A percentile compares a stretch with the other conserved stretches of the same genome.
Conservation (phyloP, 1,140 invertebrate species). For the Drosophila ohnishii region DNA sequence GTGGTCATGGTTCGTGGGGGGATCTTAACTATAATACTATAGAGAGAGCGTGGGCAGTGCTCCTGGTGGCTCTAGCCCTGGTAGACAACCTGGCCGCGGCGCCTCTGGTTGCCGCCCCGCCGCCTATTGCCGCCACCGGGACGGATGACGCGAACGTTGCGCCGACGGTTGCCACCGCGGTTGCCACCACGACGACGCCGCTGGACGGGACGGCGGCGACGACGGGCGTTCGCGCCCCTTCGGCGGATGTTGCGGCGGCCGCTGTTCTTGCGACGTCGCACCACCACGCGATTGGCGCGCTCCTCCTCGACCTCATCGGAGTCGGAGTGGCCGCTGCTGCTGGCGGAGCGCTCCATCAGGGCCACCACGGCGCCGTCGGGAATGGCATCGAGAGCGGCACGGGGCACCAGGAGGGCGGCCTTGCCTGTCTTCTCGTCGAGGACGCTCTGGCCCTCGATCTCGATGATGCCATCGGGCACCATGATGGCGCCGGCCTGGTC, state of each 20-base stretch:
- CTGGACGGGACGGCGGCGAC: conserved; percentile 42
- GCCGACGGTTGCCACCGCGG: conserved; percentile 36
- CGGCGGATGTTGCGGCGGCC: conserved; percentile 58
- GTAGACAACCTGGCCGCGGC: conserved; percentile 49
- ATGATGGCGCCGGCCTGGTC: conserved; percentile 79
- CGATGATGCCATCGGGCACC: conserved; percentile 78
- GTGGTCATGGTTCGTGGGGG: conserved; percentile 13
- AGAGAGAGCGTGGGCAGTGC: not conserved
- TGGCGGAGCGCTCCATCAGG: conserved; percentile 66
- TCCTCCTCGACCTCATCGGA: conserved; percentile 53
- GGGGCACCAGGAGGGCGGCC: conserved; percentile 70
- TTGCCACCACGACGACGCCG: conserved; percentile 48
- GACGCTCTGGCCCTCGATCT: conserved; percentile 79
- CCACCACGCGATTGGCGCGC: conserved; percentile 76
- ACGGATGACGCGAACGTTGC: conserved; percentile 47
- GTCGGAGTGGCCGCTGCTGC: not conserved
- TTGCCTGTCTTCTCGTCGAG: conserved; percentile 79
- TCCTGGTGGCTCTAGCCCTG: conserved; percentile 38
- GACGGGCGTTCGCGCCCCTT: conserved; percentile 27
- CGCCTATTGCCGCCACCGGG: conserved; percentile 23
- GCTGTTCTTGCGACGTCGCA: conserved; percentile 68
- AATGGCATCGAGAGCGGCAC: conserved; percentile 74
- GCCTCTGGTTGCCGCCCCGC: conserved; percentile 47
- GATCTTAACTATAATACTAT: conserved; percentile 77
- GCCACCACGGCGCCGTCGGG: conserved; percentile 78